Evolutionary conservation across 2,888 invertebrate genomes (phyloP).

Genomic region (Caenorhabditis auriculariae): DNA sequence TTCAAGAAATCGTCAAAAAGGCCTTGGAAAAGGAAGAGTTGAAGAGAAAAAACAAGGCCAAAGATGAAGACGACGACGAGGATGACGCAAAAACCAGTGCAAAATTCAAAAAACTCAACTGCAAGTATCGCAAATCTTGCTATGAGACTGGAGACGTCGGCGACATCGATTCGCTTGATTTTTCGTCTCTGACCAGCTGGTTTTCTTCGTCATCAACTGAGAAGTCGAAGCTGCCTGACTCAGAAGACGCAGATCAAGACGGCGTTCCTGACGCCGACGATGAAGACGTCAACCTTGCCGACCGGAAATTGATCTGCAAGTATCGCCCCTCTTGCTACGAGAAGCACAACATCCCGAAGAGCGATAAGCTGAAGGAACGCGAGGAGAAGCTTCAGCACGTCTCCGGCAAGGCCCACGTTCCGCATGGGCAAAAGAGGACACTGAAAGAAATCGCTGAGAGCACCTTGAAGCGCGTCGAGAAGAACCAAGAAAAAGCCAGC

Average conservation of each 20-base stretch:
- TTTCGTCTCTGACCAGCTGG: slow-evolving; percentile 9
- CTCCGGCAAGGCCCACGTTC: slow-evolving; percentile 19
- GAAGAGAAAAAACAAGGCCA: slow-evolving; percentile 11
- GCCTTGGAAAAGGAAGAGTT: slow-evolving; percentile 16
- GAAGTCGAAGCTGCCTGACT: not conserved
- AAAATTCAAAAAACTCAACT: slow-evolving; percentile 24
- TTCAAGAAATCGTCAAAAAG: slow-evolving; percentile 32
- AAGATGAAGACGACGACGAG: slow-evolving; percentile 15
- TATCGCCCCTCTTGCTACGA: slow-evolving; percentile 46
- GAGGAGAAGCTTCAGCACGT: slow-evolving; percentile 24
- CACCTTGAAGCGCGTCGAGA: slow-evolving; percentile 40
- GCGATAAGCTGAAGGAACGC: slow-evolving; percentile 29
- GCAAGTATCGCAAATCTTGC: slow-evolving; percentile 50
- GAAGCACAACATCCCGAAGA: slow-evolving; percentile 24
- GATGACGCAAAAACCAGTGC: slow-evolving; percentile 3
- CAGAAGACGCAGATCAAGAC: slow-evolving; percentile 27
- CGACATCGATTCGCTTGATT: slow-evolving; percentile 20
- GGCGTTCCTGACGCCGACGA: slow-evolving; percentile 31
- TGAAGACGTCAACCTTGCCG: slow-evolving; percentile 26
- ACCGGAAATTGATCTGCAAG: slow-evolving; percentile 40
- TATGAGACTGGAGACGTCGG: slow-evolving; percentile 42
- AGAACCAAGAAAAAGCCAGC: slow-evolving; percentile 63
- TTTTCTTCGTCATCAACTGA: not conserved
- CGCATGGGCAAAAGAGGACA: slow-evolving; percentile 42
- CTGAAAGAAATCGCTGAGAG: slow-evolving; percentile 41